A percentile compares a stretch with the other conserved stretches of the same genome.
Evolutionary conservation across 2,888 invertebrate genomes (phyloP).

Genomic region (Lagria hirta): DNA sequence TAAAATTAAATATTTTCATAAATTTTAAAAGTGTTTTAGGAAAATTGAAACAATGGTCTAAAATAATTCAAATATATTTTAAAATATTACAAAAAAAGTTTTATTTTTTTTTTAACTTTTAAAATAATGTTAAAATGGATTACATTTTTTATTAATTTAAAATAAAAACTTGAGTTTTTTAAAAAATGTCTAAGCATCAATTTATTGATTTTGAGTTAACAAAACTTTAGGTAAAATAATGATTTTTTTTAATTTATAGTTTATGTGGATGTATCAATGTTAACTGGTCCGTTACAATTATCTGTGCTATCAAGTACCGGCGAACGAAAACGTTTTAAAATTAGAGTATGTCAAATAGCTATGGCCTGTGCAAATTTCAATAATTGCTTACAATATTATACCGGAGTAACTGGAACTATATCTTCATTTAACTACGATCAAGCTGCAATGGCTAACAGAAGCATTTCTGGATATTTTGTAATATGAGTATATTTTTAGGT

Average conservation of each 20-base stretch:
- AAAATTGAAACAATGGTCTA: no score
- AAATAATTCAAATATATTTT: no score
- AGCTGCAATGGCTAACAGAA: conserved; percentile 58
- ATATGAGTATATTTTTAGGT: conserved; percentile 20
- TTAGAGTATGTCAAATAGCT: conserved; percentile 62
- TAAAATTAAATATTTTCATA: no score
- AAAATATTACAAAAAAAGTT: no score
- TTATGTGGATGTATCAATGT: conserved; percentile 68
- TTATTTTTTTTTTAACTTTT: no score
- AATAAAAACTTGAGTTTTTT: no score
- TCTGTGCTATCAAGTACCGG: conserved; percentile 63
- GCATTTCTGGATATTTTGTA: conserved; percentile 65
- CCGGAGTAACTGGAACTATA: conserved; percentile 60
- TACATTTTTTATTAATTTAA: no score
- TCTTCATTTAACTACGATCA: conserved; percentile 73
- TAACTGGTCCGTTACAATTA: conserved; percentile 65
- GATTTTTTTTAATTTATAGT: conserved; percentile 54
- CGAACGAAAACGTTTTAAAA: conserved; percentile 62
- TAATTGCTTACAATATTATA: conserved; percentile 67
- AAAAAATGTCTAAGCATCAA: no score
- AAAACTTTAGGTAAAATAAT: no score
- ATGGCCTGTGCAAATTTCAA: conserved; percentile 50
- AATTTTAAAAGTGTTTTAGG: no score
- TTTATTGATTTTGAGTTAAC: no score
- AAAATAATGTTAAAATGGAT: no score